These are phyloP conservation scores for Chondrosia reniformis DNA, from an alignment of 37 sponge, comb jelly and placozoan species.

Conservation along the genomic window DNA sequence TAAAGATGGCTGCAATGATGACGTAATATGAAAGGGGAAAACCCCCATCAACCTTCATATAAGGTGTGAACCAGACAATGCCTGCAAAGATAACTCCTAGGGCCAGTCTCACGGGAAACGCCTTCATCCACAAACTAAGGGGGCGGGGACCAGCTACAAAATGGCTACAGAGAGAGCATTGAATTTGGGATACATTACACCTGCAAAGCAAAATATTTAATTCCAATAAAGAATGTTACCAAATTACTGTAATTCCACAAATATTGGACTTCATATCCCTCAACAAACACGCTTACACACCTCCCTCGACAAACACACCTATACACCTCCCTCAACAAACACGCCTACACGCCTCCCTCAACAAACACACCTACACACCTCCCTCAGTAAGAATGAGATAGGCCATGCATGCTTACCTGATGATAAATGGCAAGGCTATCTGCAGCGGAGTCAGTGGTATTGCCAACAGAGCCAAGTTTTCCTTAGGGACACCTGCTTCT, in stretches of 20 bases:
- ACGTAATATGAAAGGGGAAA: conserved; percentile 71
- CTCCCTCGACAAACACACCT: not conserved
- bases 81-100: conserved; percentile 64
- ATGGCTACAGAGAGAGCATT: conserved; percentile 27
- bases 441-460: conserved; percentile 83
- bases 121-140: conserved; percentile 63
- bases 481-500: conserved; percentile 87
- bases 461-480: conserved; percentile 83
- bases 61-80: conserved; percentile 68
- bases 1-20: conserved; percentile 37
- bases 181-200: not conserved
- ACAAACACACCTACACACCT: not conserved
- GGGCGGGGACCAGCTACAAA: conserved; percentile 77
- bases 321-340: no score
- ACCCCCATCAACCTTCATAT: conserved; percentile 33
- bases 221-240: no score
- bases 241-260: no score
- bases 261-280: no score
- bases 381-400: not conserved
- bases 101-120: conserved; percentile 52
- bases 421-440: conserved; percentile 71
- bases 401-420: conserved; percentile 61
- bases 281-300: no score
- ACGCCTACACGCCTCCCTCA: not conserved
- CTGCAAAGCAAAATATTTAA: not conserved